Conservation (phyloP, 2,113 vertebrate genomes). For the Butorides virescens region DNA sequence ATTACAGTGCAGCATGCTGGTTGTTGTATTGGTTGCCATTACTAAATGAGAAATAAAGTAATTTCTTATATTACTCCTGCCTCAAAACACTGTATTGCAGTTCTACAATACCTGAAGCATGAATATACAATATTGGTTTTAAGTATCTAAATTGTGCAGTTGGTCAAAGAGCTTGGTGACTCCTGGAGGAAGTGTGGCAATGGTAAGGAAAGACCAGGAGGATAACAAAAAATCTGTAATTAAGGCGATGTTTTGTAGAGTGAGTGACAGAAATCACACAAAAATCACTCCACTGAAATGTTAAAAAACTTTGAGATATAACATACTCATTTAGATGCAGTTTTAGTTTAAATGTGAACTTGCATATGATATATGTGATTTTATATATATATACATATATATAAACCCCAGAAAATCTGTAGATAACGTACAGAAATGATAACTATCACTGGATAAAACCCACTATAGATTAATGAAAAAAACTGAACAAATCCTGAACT, state of each 20-base stretch:
- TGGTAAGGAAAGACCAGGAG: not conserved
- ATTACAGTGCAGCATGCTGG: not conserved
- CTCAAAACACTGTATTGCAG: not conserved
- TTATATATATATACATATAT: not conserved
- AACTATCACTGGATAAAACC: constrained; percentile 16
- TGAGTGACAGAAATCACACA: not conserved
- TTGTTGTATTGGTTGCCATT: not conserved
- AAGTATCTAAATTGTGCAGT: not conserved
- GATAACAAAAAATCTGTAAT: not conserved
- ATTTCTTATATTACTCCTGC: not conserved
- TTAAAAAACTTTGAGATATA: not conserved
- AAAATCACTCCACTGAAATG: not conserved
- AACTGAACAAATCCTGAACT: constrained; percentile 55
- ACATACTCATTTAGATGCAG: not conserved
- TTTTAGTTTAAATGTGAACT: not conserved
- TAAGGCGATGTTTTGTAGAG: not conserved
- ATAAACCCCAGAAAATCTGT: not conserved
- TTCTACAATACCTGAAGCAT: not conserved
- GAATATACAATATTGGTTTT: not conserved
- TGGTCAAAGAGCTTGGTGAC: not conserved
- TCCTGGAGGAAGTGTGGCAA: not conserved
- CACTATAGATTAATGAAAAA: constrained; percentile 40
- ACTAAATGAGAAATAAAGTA: not conserved
- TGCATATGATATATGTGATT: not conserved
- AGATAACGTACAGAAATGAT: constrained; percentile 3